Base-by-base conservation (phyloP, 2,888 invertebrate genomes). In the Ptycholaimellus sp. region DNA sequence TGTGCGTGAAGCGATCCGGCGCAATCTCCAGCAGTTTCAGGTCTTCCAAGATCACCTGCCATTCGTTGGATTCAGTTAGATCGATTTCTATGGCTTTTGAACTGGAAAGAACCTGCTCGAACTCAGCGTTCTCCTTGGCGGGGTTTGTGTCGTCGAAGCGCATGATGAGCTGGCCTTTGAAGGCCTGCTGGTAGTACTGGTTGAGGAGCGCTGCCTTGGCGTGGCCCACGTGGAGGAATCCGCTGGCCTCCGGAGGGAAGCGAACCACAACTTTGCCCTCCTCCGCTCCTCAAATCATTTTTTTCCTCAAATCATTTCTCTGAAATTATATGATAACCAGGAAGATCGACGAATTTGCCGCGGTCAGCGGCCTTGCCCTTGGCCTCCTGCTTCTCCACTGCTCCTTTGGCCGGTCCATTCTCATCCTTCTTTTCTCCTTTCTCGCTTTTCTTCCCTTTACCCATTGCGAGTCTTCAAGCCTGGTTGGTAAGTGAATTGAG, bases 91-190 rank as follows among this genome's bases (percentile, higher is more conserved):
- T 40, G 14, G 14, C 9, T 29, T 37, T 28, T 11, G n/a, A 30
- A 42, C 20, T 13, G 28, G 13, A 34, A 37, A 38, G 14, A 13
- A 83, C 87, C 68, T 87, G 73, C 59, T 96, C 96, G 64, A 85
- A 99, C 47, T 93, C 80, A 1, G 75, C 76, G 51, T 83, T 81
- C 58, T 96, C 96, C 58, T 96, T 96, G 13, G 87, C 93, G 3
- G 96, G 96, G 64, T 99, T 99, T 4, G 96, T 99, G 59, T 99
- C 96, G 63, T 99, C 96, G 59, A 99, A 99, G 46, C 96, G 71
- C 85, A 99, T 83, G 42, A 99, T 77, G 1, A 96, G 70, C 57
- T 76, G 77, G 0, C 96, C 96, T 53, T 90, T 66, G 61, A 87
- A 96, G 1, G 73, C 69, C 51, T 74, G 70, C 46, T 85, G 82